These are phyloP conservation scores for Hyles vespertilio DNA, from an alignment of 1,140 invertebrate species.

Conservation along the genomic window DNA sequence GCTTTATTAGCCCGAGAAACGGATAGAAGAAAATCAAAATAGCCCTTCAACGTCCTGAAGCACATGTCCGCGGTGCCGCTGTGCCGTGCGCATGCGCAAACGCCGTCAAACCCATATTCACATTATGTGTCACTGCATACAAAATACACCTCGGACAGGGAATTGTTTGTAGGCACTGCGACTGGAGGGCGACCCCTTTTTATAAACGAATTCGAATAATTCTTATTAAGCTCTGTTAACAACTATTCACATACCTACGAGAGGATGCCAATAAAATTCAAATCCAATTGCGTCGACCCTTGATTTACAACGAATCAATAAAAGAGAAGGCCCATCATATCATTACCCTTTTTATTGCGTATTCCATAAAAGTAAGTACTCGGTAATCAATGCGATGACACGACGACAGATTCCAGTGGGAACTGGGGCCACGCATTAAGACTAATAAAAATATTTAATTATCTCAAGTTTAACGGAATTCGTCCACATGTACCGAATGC, in stretches of 20 bases:
- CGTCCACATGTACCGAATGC: too few relatives aligned
- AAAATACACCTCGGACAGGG: too few relatives aligned
- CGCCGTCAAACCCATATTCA: background rate
- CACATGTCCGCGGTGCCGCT: conserved; percentile 41
- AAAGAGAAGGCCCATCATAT: conserved; percentile 67
- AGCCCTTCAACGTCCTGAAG: conserved; percentile 56
- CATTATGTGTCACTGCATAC: too few relatives aligned
- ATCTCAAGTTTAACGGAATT: too few relatives aligned
- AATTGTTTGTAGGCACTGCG: too few relatives aligned
- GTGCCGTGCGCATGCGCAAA: conserved; percentile 31
- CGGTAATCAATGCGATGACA: conserved; percentile 34
- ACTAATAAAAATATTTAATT: too few relatives aligned
- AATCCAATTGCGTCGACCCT: conserved; percentile 64
- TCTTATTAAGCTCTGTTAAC: conserved; percentile 61
- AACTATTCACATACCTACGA: conserved; percentile 52
- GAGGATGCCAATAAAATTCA: conserved; percentile 66
- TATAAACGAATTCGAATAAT: conserved; percentile 35
- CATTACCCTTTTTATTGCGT: conserved; percentile 66
- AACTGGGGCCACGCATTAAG: conserved; percentile 15
- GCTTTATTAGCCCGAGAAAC: conserved; percentile 57
- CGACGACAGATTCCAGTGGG: conserved; percentile 23
- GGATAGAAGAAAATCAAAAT: conserved; percentile 59
- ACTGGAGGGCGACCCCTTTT: too few relatives aligned
- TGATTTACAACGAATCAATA: conserved; percentile 74
- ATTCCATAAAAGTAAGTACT: conserved; percentile 69